A percentile compares a stretch with the other conserved stretches of the same genome.
Evolutionary conservation across 2,888 invertebrate genomes (phyloP).

Genomic region (Dicycla oo): DNA sequence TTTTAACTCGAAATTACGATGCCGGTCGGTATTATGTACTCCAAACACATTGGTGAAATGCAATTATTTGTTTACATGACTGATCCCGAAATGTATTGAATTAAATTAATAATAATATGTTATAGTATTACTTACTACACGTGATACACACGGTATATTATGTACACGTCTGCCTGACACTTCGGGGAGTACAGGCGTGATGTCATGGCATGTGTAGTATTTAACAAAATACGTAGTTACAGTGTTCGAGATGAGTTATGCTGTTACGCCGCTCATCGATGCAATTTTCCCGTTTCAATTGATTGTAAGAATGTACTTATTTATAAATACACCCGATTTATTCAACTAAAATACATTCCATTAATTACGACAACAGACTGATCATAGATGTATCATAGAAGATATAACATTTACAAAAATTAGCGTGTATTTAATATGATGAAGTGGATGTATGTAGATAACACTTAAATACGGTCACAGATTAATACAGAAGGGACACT

Average conservation of each 20-base stretch:
- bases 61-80: conserved; percentile 20
- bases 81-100: conserved; percentile 7
- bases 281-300: conserved; percentile 40
- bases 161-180: background rate
- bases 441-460: conserved; percentile 56
- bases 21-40: conserved; percentile 25
- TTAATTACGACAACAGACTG: conserved; percentile 79
- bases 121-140: background rate
- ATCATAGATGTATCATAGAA: conserved; percentile 74
- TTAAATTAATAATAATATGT: conserved; percentile 11
- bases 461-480: no score
- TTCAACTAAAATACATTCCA: conserved; percentile 79
- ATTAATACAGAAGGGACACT: no score
- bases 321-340: conserved; percentile 38
- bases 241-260: conserved; percentile 32
- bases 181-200: background rate
- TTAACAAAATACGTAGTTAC: conserved; percentile 5
- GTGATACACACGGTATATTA: background rate
- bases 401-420: conserved; percentile 66
- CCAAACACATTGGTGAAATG: conserved; percentile 14
- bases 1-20: conserved; percentile 11
- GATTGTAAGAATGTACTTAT: conserved; percentile 28
- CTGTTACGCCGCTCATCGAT: conserved; percentile 26
- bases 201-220: background rate
- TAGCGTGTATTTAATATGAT: conserved; percentile 62